These are phyloP conservation scores for Rambutsinella grinnellia DNA, from an alignment of 2,888 invertebrate species.

Conservation along the genomic window DNA sequence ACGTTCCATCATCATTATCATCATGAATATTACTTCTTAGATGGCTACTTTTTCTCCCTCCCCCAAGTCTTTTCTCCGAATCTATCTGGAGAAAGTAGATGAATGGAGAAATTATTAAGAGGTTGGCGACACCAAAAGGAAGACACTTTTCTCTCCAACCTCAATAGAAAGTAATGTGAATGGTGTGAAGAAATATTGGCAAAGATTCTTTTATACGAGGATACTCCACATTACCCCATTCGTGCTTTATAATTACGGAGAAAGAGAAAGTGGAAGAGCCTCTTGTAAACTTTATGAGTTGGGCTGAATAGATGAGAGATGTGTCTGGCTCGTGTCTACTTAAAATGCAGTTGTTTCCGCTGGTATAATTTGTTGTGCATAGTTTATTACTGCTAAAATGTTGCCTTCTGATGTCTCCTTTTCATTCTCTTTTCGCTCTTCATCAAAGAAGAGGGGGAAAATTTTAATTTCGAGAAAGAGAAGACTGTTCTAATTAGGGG, in stretches of 20 bases:
- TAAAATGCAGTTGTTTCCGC: background rate
- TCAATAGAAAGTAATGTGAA: background rate
- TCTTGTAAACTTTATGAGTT: too few species aligned
- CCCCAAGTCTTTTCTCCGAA: background rate
- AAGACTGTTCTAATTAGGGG: constrained; percentile 10
- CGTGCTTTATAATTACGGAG: too few species aligned
- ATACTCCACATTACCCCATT: background rate
- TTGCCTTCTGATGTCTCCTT: background rate
- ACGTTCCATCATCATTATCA: background rate
- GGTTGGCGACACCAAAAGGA: background rate
- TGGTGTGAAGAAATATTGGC: background rate
- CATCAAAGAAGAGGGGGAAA: constrained; percentile 10
- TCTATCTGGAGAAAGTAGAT: background rate
- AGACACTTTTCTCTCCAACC: background rate
- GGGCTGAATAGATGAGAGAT: too few species aligned
- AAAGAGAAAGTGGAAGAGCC: background rate
- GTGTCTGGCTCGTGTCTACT: background rate
- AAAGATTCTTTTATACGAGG: background rate
- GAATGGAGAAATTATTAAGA: background rate
- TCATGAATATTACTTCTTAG: background rate
- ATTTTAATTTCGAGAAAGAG: background rate
- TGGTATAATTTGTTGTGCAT: background rate
- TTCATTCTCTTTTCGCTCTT: background rate
- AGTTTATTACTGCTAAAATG: background rate
- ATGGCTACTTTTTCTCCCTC: background rate